phyloP scores from a whole-genome alignment of 2,113 vertebrate species.

The Xiphias gladius region DNA sequence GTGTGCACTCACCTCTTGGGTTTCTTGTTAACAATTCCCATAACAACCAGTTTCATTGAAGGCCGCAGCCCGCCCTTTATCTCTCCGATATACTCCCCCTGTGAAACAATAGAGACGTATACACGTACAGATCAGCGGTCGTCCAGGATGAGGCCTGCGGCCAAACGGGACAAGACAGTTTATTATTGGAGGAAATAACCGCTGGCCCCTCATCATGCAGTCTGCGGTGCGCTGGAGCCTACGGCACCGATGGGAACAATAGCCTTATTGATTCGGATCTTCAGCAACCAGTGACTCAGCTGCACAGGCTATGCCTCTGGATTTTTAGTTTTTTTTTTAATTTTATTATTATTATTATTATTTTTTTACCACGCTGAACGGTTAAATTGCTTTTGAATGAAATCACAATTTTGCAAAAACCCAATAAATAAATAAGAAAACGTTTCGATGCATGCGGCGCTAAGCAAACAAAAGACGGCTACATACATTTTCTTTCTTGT shows the following conservation, averaged over 20 bases:
- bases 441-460: background rate
- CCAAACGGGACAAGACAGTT: background rate
- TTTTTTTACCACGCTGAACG: too few species aligned
- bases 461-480: background rate
- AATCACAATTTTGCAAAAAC: background rate
- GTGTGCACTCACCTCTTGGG: conserved; percentile 80
- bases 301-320: conserved; percentile 22
- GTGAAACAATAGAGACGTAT: conserved; percentile 66
- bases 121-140: background rate
- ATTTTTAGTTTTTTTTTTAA: background rate
- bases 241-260: conserved; percentile 61
- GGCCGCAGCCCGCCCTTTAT: conserved; percentile 87
- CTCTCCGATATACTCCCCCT: conserved; percentile 84
- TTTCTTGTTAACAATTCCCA: conserved; percentile 86
- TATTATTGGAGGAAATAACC: background rate
- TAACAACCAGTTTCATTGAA: conserved; percentile 86
- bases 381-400: background rate
- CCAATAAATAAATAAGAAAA: background rate
- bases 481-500: conserved; percentile 81
- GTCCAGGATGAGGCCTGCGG: conserved; percentile 20
- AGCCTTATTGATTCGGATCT: conserved; percentile 54
- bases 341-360: too few species aligned
- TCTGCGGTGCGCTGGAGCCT: conserved; percentile 5
- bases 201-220: background rate
- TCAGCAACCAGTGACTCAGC: conserved; percentile 58